Percentiles rank a stretch among this genome's conserved stretches.
Conservation (phyloP, 2,797 vertebrate species). For the Mormyrops boulengeri region DNA sequence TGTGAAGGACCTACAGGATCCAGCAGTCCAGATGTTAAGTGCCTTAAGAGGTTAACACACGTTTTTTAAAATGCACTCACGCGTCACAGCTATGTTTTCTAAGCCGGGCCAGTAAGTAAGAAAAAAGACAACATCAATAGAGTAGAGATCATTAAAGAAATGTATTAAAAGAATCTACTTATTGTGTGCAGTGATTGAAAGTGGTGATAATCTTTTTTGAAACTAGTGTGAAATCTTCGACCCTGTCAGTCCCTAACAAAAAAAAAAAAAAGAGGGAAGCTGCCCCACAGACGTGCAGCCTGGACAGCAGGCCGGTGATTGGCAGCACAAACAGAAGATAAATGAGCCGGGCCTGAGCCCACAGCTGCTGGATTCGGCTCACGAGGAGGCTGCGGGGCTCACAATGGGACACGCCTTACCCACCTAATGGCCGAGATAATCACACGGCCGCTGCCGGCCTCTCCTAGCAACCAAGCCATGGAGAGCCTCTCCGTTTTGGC, state of each 20-base stretch:
- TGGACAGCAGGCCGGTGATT: slow-evolving; percentile 52
- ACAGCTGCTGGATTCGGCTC: slow-evolving; percentile 55
- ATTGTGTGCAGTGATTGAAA: slow-evolving; percentile 41
- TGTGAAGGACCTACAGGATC: background rate
- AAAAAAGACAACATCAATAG: background rate
- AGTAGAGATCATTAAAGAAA: background rate
- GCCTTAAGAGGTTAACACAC: background rate
- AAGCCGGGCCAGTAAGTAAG: background rate
- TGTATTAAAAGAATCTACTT: slow-evolving; percentile 20
- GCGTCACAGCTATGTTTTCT: background rate
- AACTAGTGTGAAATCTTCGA: slow-evolving; percentile 38
- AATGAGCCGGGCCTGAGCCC: slow-evolving; percentile 62
- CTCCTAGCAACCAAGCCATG: slow-evolving; percentile 61
- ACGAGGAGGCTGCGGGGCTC: slow-evolving; percentile 53
- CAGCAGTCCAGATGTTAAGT: background rate
- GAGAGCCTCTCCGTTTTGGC: slow-evolving; percentile 61
- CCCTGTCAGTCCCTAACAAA: slow-evolving; percentile 42
- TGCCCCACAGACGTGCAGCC: slow-evolving; percentile 45
- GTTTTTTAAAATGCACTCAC: background rate
- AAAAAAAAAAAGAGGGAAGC: slow-evolving; percentile 36
- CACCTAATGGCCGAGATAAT: slow-evolving; percentile 66
- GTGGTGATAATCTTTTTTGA: slow-evolving; percentile 45
- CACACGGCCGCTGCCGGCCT: slow-evolving; percentile 56
- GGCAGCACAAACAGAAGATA: slow-evolving; percentile 62
- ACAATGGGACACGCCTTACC: slow-evolving; percentile 60